A percentile compares a stretch with the other conserved stretches of the same genome.
phyloP scores from a whole-genome alignment of 2,888 invertebrate genomes.

The Agrochola lychnidis region DNA sequence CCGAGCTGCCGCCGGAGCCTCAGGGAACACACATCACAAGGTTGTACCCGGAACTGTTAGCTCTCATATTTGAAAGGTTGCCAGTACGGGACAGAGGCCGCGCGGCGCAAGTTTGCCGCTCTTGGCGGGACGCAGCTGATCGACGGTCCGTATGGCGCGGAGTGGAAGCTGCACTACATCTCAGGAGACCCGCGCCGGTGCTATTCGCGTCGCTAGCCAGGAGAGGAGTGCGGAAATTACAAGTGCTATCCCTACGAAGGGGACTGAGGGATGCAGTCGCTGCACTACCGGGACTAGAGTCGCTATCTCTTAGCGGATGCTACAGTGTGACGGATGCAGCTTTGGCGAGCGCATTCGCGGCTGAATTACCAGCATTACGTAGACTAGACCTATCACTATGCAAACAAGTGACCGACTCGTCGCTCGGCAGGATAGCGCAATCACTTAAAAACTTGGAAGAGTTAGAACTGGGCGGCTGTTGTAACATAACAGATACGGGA shows the following conservation, averaged over 20 bases:
- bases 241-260: constrained; percentile 96
- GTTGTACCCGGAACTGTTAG: constrained; percentile 97
- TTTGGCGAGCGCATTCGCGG: constrained; percentile 95
- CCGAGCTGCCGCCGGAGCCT: constrained; percentile 87
- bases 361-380: constrained; percentile 94
- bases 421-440: constrained; percentile 96
- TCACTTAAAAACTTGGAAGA: constrained; percentile 96
- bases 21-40: constrained; percentile 95
- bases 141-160: constrained; percentile 98
- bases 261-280: constrained; percentile 96
- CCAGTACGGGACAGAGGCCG: constrained; percentile 97
- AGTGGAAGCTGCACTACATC: constrained; percentile 97
- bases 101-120: constrained; percentile 96
- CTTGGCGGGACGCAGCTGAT: constrained; percentile 98
- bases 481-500: constrained; percentile 97
- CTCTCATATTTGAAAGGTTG: constrained; percentile 97
- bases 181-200: constrained; percentile 95
- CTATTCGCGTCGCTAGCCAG: constrained; percentile 96
- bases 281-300: constrained; percentile 96
- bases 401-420: constrained; percentile 98
- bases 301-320: constrained; percentile 97
- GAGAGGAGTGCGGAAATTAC: constrained; percentile 96
- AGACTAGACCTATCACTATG: constrained; percentile 97
- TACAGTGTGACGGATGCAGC: constrained; percentile 97
- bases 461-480: constrained; percentile 97